Evolutionary conservation across 2,888 invertebrate species (phyloP), one percentile per base, ranked within the genome.

Genomic region (Corbicula japonica): DNA sequence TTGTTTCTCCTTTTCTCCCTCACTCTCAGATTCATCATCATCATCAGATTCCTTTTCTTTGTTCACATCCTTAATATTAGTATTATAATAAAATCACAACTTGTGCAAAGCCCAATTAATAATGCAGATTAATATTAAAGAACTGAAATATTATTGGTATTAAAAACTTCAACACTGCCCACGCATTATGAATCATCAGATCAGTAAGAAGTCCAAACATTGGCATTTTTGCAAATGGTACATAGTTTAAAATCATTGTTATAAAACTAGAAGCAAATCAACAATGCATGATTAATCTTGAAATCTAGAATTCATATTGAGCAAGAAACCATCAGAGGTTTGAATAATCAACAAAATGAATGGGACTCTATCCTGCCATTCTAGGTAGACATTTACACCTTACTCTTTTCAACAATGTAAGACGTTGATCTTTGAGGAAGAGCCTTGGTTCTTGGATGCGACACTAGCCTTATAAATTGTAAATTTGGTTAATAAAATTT

Each of bases 1-100:
- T n/a, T 79, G 78, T 38, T 77, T 74, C 10, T 85, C 85, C 15
- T 78, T 75, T 3, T 79, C 83, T 26, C 86, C 88, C 23, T 85
- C 86, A 65, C 70, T 73, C 2, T 70, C 76, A 2, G 76, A 71
- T 32, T 74, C 76, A 5, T 62, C 66, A 8, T 62, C 66, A 8
- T 83, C 79, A 23, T 66, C 73, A 34, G 76, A 71, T n/a, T 79
- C 79, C 34, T 71, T 70, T 8, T 74, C 70, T 28, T 89, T 89
- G 26, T 56, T 69, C 44, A 88, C 82, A 71, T 86, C 86, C 38
- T 84, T 48, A n/a, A 48, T 54, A 46, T 2, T 32, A 32, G 10
- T 41, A n/a, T n/a, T n/a, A n/a, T n/a, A n/a, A n/a, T n/a, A n/a
- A n/a, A n/a, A n/a, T n/a, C n/a, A n/a, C n/a, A n/a, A n/a, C n/a